phyloP scores from a whole-genome alignment of 2,113 vertebrate genomes.

The Varanus komodoensis region DNA sequence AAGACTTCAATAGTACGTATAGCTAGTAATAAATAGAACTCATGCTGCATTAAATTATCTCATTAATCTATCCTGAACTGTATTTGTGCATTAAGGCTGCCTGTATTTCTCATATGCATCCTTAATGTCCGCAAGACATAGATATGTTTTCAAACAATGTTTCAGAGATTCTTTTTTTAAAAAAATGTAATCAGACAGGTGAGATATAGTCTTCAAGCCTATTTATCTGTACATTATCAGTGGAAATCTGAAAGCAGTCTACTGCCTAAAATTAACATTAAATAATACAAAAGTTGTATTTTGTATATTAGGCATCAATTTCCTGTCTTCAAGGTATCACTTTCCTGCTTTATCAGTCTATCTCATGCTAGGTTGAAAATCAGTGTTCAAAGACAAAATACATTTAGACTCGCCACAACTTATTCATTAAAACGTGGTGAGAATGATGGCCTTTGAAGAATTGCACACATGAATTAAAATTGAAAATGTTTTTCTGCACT shows the following conservation, averaged over 20 bases:
- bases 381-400: conserved; percentile 36
- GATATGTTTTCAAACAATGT: background rate
- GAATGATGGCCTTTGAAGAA: conserved; percentile 33
- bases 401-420: conserved; percentile 44
- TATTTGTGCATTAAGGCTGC: no score
- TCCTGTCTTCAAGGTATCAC: background rate
- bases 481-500: conserved; percentile 30
- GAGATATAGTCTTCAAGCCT: background rate
- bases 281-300: background rate
- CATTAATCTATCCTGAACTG: background rate
- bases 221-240: background rate
- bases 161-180: background rate
- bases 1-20: background rate
- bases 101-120: background rate
- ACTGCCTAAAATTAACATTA: background rate
- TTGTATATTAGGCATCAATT: background rate
- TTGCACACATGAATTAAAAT: conserved; percentile 27
- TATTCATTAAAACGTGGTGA: conserved; percentile 43
- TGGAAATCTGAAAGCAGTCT: background rate
- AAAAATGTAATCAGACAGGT: background rate
- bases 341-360: conserved; percentile 28
- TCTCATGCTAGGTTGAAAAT: conserved; percentile 18
- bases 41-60: background rate
- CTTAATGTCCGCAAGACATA: background rate
- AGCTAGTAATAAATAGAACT: background rate